Evolutionary conservation across 2,888 invertebrate genomes (phyloP).

Genomic region (Platycheirus rosarum): DNA sequence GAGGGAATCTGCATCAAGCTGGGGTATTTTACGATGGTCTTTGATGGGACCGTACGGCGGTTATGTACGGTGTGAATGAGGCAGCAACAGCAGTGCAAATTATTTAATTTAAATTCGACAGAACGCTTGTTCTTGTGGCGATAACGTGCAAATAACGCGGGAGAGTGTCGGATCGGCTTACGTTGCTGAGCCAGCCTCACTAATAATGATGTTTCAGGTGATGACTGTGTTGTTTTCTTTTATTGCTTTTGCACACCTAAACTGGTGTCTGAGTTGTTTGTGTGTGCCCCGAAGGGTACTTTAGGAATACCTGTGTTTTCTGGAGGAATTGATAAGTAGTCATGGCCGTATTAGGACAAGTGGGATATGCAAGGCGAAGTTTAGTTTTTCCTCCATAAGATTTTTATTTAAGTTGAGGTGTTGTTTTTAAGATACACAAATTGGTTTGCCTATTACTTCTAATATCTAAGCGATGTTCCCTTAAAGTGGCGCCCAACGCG

Average conservation of each 20-base stretch:
- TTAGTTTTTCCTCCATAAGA: too few relatives aligned
- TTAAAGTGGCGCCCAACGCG: too few relatives aligned
- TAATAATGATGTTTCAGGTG: conserved; percentile 72
- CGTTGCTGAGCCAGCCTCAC: conserved; percentile 19
- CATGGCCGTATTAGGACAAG: too few relatives aligned
- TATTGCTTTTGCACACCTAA: conserved; percentile 58
- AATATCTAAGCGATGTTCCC: too few relatives aligned
- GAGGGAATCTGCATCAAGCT: conserved; percentile 12
- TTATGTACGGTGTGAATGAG: conserved; percentile 43
- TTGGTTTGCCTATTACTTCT: too few relatives aligned
- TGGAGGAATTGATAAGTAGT: too few relatives aligned
- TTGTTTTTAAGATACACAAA: too few relatives aligned
- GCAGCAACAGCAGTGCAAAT: conserved; percentile 69
- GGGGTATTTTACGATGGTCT: conserved; percentile 20
- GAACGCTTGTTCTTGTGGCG: conserved; percentile 61
- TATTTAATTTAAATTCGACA: conserved; percentile 73
- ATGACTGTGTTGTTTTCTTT: conserved; percentile 69
- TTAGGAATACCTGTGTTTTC: conserved; percentile 27
- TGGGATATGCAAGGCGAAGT: too few relatives aligned
- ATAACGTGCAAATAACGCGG: conserved; percentile 65
- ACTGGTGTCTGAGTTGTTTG: conserved; percentile 43
- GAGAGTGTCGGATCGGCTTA: conserved; percentile 47
- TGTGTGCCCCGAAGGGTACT: conserved; percentile 37
- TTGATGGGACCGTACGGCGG: background rate
- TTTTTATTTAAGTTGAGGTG: too few relatives aligned